Evolutionary conservation across 2,888 invertebrate genomes (phyloP).

Genomic region (Folsomia candida): DNA sequence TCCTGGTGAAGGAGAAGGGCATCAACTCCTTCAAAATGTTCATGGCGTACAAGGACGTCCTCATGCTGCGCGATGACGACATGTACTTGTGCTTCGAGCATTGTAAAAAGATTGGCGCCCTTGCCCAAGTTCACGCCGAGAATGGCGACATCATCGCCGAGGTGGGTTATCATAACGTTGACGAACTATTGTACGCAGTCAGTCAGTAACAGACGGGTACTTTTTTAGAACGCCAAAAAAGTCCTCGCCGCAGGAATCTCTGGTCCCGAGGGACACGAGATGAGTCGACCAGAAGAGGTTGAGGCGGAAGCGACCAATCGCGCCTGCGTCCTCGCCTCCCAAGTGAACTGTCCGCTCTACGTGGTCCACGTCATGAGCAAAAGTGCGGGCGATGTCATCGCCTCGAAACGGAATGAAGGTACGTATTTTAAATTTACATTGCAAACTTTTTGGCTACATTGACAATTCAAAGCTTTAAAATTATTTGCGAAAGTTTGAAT

Average conservation of each 20-base stretch:
- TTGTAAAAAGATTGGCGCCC: conserved; percentile 78
- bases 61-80: conserved; percentile 86
- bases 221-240: conserved; percentile 72
- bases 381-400: conserved; percentile 77
- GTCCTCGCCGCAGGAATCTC: conserved; percentile 81
- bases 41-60: conserved; percentile 90
- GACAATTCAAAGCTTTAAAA: too few relatives aligned
- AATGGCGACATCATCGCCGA: conserved; percentile 91
- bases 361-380: conserved; percentile 97
- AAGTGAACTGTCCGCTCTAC: conserved; percentile 85
- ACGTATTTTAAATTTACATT: too few relatives aligned
- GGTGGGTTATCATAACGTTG: conserved; percentile 52
- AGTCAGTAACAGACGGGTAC: conserved; percentile 24
- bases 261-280: conserved; percentile 91
- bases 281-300: conserved; percentile 92
- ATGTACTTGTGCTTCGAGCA: conserved; percentile 79
- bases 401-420: conserved; percentile 64
- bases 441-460: too few relatives aligned
- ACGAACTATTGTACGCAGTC: background rate
- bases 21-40: conserved; percentile 98
- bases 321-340: conserved; percentile 88
- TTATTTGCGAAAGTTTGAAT: too few relatives aligned
- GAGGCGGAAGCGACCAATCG: conserved; percentile 94
- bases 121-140: conserved; percentile 95
- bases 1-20: conserved; percentile 73